Evolutionary conservation across 2,888 invertebrate genomes (phyloP).

Genomic region (Biston stratarius): DNA sequence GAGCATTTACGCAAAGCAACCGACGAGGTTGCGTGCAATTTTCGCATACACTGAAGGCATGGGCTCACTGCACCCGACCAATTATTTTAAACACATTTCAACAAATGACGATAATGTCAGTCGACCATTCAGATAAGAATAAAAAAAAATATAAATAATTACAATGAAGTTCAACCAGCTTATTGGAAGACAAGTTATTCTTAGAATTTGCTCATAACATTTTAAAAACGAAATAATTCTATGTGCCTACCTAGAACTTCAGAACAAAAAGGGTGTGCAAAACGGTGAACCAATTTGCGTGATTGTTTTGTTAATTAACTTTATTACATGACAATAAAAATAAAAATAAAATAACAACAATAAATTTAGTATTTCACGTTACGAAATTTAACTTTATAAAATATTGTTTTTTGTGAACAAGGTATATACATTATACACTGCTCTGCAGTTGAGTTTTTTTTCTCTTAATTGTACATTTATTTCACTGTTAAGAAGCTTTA

Average conservation of each 20-base stretch:
- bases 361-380: no score
- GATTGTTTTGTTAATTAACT: no score
- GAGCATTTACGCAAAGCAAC: conserved; percentile 81
- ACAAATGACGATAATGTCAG: conserved; percentile 85
- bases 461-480: no score
- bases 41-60: conserved; percentile 76
- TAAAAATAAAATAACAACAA: no score
- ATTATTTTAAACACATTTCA: conserved; percentile 87
- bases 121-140: conserved; percentile 70
- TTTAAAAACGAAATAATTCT: neutral
- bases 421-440: no score
- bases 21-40: conserved; percentile 81
- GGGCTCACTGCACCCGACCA: conserved; percentile 76
- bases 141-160: conserved; percentile 68
- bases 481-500: no score
- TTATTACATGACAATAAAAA: no score
- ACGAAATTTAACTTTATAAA: no score
- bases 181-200: neutral
- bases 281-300: no score
- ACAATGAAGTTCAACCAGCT: conserved; percentile 41
- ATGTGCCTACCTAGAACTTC: neutral
- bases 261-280: no score
- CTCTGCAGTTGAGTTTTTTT: no score
- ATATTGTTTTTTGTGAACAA: no score
- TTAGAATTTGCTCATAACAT: neutral